Conservation (phyloP, 1,140 invertebrate species). For the Drosophila varians region DNA sequence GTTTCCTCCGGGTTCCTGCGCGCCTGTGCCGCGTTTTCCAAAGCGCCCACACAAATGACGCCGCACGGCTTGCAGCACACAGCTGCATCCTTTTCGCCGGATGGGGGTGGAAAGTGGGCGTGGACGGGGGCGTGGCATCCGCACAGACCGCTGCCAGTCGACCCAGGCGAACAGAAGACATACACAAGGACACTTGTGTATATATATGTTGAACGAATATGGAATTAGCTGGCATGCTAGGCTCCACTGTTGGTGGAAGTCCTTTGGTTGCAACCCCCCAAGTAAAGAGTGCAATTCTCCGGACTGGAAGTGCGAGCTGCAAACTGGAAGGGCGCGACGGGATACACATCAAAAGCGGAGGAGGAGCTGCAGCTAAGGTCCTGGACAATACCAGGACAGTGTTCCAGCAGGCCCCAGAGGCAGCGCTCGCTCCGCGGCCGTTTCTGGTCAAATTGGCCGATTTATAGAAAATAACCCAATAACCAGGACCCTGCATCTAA, state of each 20-base stretch:
- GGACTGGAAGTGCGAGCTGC: slow-evolving; percentile 32
- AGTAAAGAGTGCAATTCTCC: slow-evolving; percentile 18
- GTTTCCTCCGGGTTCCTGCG: slow-evolving; percentile 38
- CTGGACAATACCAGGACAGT: slow-evolving; percentile 27
- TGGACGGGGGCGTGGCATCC: slow-evolving; percentile 30
- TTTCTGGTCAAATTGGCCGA: slow-evolving; percentile 10
- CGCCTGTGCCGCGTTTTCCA: slow-evolving; percentile 62
- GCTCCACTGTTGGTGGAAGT: slow-evolving; percentile 36
- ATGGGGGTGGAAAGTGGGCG: slow-evolving; percentile 14
- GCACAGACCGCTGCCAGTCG: slow-evolving; percentile 54
- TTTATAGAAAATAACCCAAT: neutral
- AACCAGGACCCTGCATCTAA: neutral
- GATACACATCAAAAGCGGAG: slow-evolving; percentile 49
- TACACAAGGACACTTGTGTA: too few species aligned
- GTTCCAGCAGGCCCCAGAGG: slow-evolving; percentile 43
- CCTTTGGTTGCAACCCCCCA: slow-evolving; percentile 56
- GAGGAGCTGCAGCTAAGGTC: slow-evolving; percentile 22
- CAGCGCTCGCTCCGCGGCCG: slow-evolving; percentile 23
- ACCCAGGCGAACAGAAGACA: slow-evolving; percentile 54
- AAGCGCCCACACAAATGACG: slow-evolving; percentile 66
- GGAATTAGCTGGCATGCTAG: too few species aligned
- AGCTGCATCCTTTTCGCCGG: slow-evolving; percentile 38
- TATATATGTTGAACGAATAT: too few species aligned
- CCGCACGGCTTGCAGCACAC: slow-evolving; percentile 63
- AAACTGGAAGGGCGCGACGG: slow-evolving; percentile 55